A percentile compares a stretch with the other conserved stretches of the same genome.
These are phyloP conservation scores for Clarias batrachus DNA, from an alignment of 2,113 vertebrate species.

Conservation along the genomic window DNA sequence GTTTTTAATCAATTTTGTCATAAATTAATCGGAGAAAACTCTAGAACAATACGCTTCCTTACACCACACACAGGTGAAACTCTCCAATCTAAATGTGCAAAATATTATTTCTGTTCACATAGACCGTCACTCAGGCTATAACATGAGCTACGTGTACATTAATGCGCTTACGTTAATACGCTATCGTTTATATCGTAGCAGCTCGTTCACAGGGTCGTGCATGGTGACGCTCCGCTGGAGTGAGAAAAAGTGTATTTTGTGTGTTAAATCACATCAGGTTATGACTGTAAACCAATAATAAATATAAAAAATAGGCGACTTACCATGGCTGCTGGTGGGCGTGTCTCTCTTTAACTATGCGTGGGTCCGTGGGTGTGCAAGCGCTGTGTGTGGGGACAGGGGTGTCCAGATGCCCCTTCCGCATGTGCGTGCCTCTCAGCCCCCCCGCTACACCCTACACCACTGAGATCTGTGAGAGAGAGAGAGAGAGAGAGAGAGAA, in stretches of 20 bases:
- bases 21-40: not conserved
- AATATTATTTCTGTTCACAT: not conserved
- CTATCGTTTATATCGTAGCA: not conserved
- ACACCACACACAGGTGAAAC: too few relatives aligned
- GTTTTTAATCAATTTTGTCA: not conserved
- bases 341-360: slow-evolving; percentile 70
- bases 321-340: slow-evolving; percentile 75
- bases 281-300: not conserved
- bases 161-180: not conserved
- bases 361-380: slow-evolving; percentile 45
- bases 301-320: slow-evolving; percentile 29
- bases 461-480: slow-evolving; percentile 63
- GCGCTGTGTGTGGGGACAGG: slow-evolving; percentile 60
- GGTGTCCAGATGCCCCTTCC: slow-evolving; percentile 75
- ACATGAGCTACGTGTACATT: not conserved
- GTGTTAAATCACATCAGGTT: not conserved
- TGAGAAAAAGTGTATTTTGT: not conserved
- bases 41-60: too few relatives aligned
- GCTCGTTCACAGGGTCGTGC: not conserved
- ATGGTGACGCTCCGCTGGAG: not conserved
- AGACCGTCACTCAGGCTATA: not conserved
- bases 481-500: slow-evolving; percentile 37
- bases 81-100: not conserved
- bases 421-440: slow-evolving; percentile 87
- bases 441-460: slow-evolving; percentile 69